Conservation (phyloP, 2,797 vertebrate species). For the Chanos chanos region DNA sequence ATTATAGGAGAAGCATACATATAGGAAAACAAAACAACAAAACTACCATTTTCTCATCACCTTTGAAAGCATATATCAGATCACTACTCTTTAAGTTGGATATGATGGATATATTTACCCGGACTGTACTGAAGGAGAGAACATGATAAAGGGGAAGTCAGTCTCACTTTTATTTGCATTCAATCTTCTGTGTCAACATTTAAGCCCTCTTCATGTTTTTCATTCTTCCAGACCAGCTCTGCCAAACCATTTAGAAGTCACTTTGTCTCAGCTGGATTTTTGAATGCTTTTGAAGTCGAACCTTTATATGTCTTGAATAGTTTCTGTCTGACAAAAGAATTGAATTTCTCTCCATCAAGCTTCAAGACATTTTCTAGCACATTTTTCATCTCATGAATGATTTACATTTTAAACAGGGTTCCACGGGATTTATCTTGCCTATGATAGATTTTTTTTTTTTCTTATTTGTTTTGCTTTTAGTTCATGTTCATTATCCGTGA, state of each 20-base stretch:
- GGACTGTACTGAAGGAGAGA: slow-evolving; percentile 14
- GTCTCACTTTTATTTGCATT: slow-evolving; percentile 22
- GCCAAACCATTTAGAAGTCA: slow-evolving; percentile 11
- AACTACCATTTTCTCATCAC: slow-evolving; percentile 19
- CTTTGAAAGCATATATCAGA: slow-evolving; percentile 7
- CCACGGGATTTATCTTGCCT: too few species aligned
- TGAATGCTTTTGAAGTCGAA: slow-evolving; percentile 3
- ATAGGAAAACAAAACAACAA: neutral
- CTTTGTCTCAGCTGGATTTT: slow-evolving; percentile 5
- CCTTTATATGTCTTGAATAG: too few species aligned
- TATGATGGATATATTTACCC: slow-evolving; percentile 40
- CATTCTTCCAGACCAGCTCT: neutral
- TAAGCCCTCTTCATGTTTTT: slow-evolving; percentile 8
- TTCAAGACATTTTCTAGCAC: too few species aligned
- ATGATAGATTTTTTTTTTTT: too few species aligned
- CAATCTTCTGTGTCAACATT: slow-evolving; percentile 18
- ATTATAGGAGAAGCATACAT: neutral
- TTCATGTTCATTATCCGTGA: too few species aligned
- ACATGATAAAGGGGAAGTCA: slow-evolving; percentile 21
- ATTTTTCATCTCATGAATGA: too few species aligned
- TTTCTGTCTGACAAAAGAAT: too few species aligned
- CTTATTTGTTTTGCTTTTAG: too few species aligned
- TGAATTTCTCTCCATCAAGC: too few species aligned
- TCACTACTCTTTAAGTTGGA: slow-evolving; percentile 15
- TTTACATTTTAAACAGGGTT: too few species aligned